Percentiles rank a stretch among this genome's conserved stretches.
Evolutionary conservation across 2,113 vertebrate species (phyloP).

Genomic region (Psephotus haematonotus): DNA sequence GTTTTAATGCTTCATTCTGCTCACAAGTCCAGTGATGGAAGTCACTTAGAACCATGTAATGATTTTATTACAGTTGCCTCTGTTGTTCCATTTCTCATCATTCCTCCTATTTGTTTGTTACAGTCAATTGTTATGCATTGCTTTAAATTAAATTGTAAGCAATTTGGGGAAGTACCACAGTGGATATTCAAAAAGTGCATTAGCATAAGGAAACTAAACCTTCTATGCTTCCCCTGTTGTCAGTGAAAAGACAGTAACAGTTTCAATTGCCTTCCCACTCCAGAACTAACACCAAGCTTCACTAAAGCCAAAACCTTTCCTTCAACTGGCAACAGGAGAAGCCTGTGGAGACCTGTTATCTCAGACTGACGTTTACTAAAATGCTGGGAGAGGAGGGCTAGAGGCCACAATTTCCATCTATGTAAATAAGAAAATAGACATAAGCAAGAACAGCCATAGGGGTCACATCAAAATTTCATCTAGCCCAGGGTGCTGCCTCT

Average conservation of each 20-base stretch:
- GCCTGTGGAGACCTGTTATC: not conserved
- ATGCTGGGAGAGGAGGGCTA: rapidly evolving
- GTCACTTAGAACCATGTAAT: not conserved
- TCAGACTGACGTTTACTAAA: not conserved
- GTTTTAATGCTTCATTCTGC: slow-evolving; percentile 3
- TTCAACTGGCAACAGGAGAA: not conserved
- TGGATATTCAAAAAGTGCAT: not conserved
- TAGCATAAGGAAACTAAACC: not conserved
- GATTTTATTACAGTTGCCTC: slow-evolving; percentile 3
- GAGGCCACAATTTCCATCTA: not conserved
- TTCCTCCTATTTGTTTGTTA: slow-evolving; percentile 16
- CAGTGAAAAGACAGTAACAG: not conserved
- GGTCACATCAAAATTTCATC: not conserved
- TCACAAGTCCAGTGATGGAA: not conserved
- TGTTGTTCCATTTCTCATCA: slow-evolving; percentile 8
- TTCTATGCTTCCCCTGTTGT: not conserved
- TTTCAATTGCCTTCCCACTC: not conserved
- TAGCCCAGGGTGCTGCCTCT: not conserved
- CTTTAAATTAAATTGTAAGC: slow-evolving; percentile 32
- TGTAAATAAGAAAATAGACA: not conserved
- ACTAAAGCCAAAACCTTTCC: not conserved
- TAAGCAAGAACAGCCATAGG: not conserved
- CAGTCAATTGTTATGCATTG: not conserved
- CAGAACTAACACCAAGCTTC: not conserved
- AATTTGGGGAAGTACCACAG: not conserved